These are phyloP conservation scores for Lota lota DNA, from an alignment of 2,113 vertebrate species.

Conservation along the genomic window DNA sequence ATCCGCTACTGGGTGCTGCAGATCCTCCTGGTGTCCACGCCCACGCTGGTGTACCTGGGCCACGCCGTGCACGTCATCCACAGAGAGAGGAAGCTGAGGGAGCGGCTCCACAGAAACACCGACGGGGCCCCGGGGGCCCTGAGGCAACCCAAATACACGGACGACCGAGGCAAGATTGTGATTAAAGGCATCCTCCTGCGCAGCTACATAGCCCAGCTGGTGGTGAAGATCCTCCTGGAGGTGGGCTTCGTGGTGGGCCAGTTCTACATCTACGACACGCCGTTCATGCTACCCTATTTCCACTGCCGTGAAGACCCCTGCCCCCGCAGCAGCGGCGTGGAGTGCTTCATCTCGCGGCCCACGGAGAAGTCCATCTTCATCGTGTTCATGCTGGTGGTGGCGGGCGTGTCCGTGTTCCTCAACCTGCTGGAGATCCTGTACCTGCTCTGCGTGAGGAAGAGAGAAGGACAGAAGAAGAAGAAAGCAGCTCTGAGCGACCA, in stretches of 20 bases:
- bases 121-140: not conserved
- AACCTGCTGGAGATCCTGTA: slow-evolving; percentile 85
- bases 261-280: slow-evolving; percentile 73
- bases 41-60: slow-evolving; percentile 66
- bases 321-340: slow-evolving; percentile 65
- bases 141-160: slow-evolving; percentile 68
- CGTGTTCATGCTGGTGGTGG: slow-evolving; percentile 87
- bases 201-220: slow-evolving; percentile 85
- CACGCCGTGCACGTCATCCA: slow-evolving; percentile 66
- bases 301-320: slow-evolving; percentile 65
- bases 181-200: slow-evolving; percentile 84
- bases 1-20: slow-evolving; percentile 73
- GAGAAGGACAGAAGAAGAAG: not conserved
- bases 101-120: slow-evolving; percentile 48
- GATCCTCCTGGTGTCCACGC: slow-evolving; percentile 69
- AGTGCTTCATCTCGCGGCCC: slow-evolving; percentile 87
- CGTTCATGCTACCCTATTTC: slow-evolving; percentile 71
- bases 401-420: slow-evolving; percentile 82
- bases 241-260: slow-evolving; percentile 84
- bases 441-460: slow-evolving; percentile 76
- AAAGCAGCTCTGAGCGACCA: too few species aligned
- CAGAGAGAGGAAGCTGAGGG: slow-evolving; percentile 62
- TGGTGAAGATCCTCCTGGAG: slow-evolving; percentile 87
- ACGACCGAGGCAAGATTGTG: slow-evolving; percentile 79
- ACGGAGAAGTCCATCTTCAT: slow-evolving; percentile 75